These are phyloP conservation scores for Drosophila kepulauana DNA, from an alignment of 1,140 invertebrate species.

Conservation along the genomic window DNA sequence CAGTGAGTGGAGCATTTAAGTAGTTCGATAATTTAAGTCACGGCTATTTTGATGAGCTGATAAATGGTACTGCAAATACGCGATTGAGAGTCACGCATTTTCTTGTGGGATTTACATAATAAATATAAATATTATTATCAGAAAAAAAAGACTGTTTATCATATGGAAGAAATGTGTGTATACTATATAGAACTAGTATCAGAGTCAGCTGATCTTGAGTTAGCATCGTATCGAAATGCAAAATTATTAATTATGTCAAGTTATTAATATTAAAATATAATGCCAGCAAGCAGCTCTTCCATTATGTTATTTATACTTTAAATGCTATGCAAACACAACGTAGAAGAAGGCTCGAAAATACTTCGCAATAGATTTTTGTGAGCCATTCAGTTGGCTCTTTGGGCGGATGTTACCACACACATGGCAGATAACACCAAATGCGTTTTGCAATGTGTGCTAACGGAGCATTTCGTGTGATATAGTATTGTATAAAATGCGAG, in stretches of 20 bases:
- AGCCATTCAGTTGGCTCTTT: slow-evolving; percentile 20
- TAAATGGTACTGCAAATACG: slow-evolving; percentile 41
- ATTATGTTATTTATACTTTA: slow-evolving; percentile 15
- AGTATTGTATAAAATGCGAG: slow-evolving; percentile 34
- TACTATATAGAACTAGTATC: not conserved
- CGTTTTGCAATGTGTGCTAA: slow-evolving; percentile 67
- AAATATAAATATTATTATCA: slow-evolving; percentile 18
- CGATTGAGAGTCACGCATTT: slow-evolving; percentile 26
- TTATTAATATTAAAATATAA: slow-evolving; percentile 18
- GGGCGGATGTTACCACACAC: slow-evolving; percentile 44
- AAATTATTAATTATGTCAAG: not conserved
- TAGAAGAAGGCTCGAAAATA: slow-evolving; percentile 4
- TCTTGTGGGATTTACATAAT: slow-evolving; percentile 28
- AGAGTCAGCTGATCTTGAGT: slow-evolving; percentile 30
- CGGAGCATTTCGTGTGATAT: slow-evolving; percentile 14
- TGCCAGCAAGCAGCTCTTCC: not conserved
- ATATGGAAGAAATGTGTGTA: not conserved
- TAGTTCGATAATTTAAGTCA: slow-evolving; percentile 38
- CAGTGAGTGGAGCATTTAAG: slow-evolving; percentile 31
- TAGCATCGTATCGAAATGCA: not conserved
- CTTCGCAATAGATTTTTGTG: slow-evolving; percentile 39
- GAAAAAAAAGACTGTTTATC: slow-evolving; percentile 6
- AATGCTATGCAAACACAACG: slow-evolving; percentile 21
- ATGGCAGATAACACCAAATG: slow-evolving; percentile 65
- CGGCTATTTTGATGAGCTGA: slow-evolving; percentile 34